Percentiles rank a stretch among this genome's conserved stretches.
Evolutionary conservation across 2,113 vertebrate genomes (phyloP).

Genomic region (Oxyura jamaicensis): DNA sequence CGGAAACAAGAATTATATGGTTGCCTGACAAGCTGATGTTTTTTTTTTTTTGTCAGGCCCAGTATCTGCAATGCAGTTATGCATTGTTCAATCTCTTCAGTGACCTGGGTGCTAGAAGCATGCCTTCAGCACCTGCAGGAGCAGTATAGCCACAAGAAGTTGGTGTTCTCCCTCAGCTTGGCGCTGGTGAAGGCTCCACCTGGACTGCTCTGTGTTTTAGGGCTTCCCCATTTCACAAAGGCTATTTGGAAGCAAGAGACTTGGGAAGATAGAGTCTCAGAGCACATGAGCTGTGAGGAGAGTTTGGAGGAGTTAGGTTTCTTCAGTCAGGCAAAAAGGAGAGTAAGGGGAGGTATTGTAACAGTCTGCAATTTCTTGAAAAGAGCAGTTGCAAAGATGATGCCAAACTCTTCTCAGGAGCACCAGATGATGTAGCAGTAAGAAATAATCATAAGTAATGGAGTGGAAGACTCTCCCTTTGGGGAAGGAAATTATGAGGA

Average conservation of each 20-base stretch:
- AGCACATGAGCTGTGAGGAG: not conserved
- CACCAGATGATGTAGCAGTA: not conserved
- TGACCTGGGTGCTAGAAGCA: not conserved
- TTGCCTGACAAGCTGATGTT: not conserved
- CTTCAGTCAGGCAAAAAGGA: not conserved
- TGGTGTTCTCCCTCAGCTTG: not conserved
- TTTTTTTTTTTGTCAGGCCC: not conserved
- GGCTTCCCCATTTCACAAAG: not conserved
- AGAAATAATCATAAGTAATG: not conserved
- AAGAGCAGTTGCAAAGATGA: not conserved
- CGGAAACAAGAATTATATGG: not conserved
- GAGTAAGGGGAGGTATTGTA: not conserved
- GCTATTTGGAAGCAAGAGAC: not conserved
- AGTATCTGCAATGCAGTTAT: accelerated
- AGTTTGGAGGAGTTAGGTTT: not conserved
- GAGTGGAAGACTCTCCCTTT: not conserved
- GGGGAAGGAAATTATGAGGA: not conserved
- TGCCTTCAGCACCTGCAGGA: not conserved
- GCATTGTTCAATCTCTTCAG: not conserved
- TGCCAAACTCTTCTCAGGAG: not conserved
- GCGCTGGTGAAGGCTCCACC: not conserved
- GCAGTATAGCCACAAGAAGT: not conserved
- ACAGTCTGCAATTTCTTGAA: not conserved
- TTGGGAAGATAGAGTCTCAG: not conserved
- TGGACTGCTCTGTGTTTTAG: not conserved